Evolutionary conservation across 2,888 invertebrate species (phyloP), one percentile per base, ranked within the genome.

Genomic region (Tetropium fuscum): DNA sequence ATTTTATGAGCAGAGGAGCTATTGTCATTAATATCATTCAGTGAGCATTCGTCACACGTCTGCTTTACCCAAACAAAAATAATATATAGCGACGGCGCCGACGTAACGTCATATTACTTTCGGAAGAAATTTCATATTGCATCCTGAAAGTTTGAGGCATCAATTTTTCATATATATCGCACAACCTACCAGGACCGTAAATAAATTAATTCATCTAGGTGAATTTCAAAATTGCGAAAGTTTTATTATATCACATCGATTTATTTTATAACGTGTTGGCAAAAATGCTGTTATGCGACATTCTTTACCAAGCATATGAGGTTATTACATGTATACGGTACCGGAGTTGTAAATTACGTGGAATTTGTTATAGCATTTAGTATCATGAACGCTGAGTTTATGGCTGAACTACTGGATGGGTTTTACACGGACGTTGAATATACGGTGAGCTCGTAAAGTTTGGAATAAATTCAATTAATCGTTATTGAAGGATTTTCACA

Each of bases 131-230:
- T 47, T 34, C 20, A 47, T 48, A 38, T 38, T 48, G 48, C 48
- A 48, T 48, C 22, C 36, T 20, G n/a, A 32, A 48, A 48, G 22
- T 48, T 48, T 32, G n/a, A n/a, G 22, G 22, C 48, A 48, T 38
- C 36, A 20, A 48, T 48, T 48, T 48, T 48, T 48, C 48, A 48
- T 48, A 22, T 36, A 34, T 16, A n/a, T n/a, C n/a, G n/a, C 36
- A 20, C 8, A 41, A 41, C 22, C 20, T 36, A 38, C 15, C 36
- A 3, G 36, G 34, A 20, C 38, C 34, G 13, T 13, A 48, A 48
- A 34, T 15, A 36, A 48, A 36, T 34, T 19, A 48, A 48, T 48
- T 19, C 20, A 19, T 36, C 11, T 13, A 13, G 19, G 20, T 22
- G 38, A 48, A 38, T 48, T 48, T 36, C 15, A 22, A 36, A 48